Conservation (phyloP, 2,888 invertebrate genomes). For the Chromoteleia sp. region DNA sequence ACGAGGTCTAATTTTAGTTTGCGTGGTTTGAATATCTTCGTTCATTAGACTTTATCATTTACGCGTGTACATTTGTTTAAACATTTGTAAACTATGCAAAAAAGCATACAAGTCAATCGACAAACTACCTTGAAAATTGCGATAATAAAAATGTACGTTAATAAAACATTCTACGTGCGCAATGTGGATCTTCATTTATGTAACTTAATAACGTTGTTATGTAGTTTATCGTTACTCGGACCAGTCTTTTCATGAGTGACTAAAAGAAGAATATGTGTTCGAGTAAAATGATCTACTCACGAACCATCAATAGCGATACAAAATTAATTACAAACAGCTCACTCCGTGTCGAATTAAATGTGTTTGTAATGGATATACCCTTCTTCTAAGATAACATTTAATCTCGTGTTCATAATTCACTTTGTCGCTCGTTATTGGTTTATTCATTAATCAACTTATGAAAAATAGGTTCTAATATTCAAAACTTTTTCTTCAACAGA, state of each 20-base stretch:
- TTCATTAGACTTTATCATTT: background rate
- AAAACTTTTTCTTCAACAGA: background rate
- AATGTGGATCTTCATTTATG: slow-evolving; percentile 58
- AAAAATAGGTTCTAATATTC: no score
- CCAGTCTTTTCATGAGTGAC: slow-evolving; percentile 43
- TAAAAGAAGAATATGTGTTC: slow-evolving; percentile 42
- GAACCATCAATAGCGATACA: slow-evolving; percentile 42
- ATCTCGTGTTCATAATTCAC: slow-evolving; percentile 1
- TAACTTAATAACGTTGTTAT: slow-evolving; percentile 62
- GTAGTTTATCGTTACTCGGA: slow-evolving; percentile 36
- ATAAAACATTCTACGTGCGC: slow-evolving; percentile 28
- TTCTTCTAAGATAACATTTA: background rate
- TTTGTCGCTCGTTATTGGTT: background rate
- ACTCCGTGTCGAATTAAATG: slow-evolving; percentile 29
- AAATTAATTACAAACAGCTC: slow-evolving; percentile 41
- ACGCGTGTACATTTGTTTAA: background rate
- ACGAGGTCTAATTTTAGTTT: background rate
- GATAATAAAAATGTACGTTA: slow-evolving; percentile 42
- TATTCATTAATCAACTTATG: background rate
- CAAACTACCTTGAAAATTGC: slow-evolving; percentile 35
- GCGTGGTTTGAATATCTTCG: background rate
- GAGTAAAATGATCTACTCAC: slow-evolving; percentile 56
- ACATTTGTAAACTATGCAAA: background rate
- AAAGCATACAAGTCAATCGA: slow-evolving; percentile 8
- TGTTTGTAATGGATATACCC: slow-evolving; percentile 36